These are phyloP conservation scores for Philonicus albiceps DNA, from an alignment of 2,888 invertebrate genomes.

Conservation along the genomic window DNA sequence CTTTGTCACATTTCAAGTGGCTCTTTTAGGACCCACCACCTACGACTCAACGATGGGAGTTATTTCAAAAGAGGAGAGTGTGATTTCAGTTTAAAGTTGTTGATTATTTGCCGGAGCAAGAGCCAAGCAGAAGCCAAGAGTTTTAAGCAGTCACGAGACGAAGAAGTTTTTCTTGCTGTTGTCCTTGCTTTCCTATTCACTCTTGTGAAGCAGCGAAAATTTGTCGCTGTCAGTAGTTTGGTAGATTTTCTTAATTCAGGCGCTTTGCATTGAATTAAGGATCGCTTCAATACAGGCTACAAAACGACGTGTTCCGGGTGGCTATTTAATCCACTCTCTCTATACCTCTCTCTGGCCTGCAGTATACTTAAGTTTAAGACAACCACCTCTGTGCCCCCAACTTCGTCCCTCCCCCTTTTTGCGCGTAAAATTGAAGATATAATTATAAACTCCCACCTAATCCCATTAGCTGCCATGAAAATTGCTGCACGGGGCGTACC, in stretches of 20 bases:
- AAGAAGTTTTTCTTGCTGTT: neutral
- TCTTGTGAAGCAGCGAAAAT: neutral
- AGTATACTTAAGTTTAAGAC: neutral
- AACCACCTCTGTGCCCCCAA: neutral
- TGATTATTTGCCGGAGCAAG: neutral
- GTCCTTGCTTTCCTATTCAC: neutral
- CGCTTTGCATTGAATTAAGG: conserved; percentile 20
- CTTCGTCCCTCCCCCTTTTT: neutral
- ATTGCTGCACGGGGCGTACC: neutral
- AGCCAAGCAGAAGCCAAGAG: neutral
- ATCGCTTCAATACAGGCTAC: neutral
- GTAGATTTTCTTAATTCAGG: neutral
- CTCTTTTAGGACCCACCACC: neutral
- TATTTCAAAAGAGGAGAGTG: neutral
- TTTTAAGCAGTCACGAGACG: neutral
- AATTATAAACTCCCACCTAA: conserved; percentile 9
- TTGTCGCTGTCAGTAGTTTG: neutral
- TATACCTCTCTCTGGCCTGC: neutral
- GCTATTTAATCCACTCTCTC: neutral
- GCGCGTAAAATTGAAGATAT: neutral
- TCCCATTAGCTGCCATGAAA: neutral
- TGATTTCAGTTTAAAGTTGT: conserved; percentile 1
- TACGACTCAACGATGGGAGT: neutral
- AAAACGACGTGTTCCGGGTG: neutral
- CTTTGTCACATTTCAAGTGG: conserved; percentile 4